Conservation (phyloP, 2,113 vertebrate species). For the Origma solitaria region DNA sequence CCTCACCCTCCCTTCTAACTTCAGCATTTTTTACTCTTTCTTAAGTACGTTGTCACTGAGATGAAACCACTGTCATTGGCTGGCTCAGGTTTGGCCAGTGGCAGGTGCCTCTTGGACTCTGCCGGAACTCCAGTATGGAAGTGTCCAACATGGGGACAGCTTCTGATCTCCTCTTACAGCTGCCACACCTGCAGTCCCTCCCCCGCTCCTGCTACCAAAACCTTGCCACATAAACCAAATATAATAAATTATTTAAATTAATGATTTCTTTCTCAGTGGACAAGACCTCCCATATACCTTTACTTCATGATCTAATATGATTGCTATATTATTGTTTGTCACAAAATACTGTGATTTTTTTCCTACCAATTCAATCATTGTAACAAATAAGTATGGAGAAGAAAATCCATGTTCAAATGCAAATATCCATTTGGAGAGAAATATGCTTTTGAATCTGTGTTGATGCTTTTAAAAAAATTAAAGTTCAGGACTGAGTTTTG, state of each 20-base stretch:
- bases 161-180: neutral
- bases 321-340: neutral
- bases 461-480: neutral
- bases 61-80: too few species aligned
- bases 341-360: neutral
- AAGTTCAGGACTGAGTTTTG: neutral
- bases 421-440: neutral
- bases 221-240: neutral
- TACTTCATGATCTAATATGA: neutral
- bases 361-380: neutral
- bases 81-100: neutral
- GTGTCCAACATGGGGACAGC: neutral
- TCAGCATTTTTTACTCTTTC: neutral
- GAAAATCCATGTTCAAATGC: neutral
- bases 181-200: accelerated
- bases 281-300: neutral
- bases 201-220: neutral
- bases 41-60: neutral
- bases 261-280: neutral
- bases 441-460: neutral
- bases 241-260: neutral
- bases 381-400: neutral
- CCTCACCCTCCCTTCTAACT: neutral
- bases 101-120: too few species aligned
- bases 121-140: neutral